Percentiles rank a stretch among this genome's conserved stretches.
Evolutionary conservation across 2,888 invertebrate species (phyloP).

Genomic region (Lasiommata megera): DNA sequence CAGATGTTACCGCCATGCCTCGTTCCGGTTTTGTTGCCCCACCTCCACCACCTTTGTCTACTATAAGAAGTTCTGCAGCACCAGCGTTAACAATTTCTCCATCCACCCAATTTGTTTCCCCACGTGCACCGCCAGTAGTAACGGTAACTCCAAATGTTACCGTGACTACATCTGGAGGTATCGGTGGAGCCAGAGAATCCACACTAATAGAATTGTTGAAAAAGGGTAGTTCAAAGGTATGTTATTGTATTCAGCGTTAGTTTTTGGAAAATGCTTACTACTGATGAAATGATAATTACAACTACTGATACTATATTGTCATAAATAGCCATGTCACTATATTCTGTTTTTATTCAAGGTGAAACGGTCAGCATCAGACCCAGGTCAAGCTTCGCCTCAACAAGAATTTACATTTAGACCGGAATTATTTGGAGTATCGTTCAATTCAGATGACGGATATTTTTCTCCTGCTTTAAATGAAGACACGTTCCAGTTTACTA

Average conservation of each 20-base stretch:
- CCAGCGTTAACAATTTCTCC: slow-evolving; percentile 71
- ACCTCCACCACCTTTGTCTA: slow-evolving; percentile 68
- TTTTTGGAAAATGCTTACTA: not conserved
- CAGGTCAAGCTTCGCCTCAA: slow-evolving; percentile 83
- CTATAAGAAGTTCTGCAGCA: slow-evolving; percentile 57
- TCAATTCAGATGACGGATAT: slow-evolving; percentile 84
- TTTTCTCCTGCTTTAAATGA: slow-evolving; percentile 86
- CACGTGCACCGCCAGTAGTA: slow-evolving; percentile 65
- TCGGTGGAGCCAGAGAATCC: slow-evolving; percentile 79
- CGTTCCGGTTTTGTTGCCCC: slow-evolving; percentile 68
- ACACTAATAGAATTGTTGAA: slow-evolving; percentile 90
- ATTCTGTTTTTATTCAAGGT: slow-evolving; percentile 57
- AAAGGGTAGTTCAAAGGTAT: slow-evolving; percentile 83
- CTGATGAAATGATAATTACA: no score
- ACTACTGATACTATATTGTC: no score
- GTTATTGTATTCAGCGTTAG: not conserved
- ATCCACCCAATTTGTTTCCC: slow-evolving; percentile 72
- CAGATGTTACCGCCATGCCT: slow-evolving; percentile 47
- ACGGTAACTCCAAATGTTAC: slow-evolving; percentile 55
- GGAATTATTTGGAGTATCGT: slow-evolving; percentile 83
- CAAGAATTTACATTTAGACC: slow-evolving; percentile 82
- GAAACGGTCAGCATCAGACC: slow-evolving; percentile 87
- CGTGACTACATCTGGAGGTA: not conserved
- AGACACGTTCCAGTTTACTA: slow-evolving; percentile 86
- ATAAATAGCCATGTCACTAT: not conserved